Evolutionary conservation across 2,797 vertebrate genomes (phyloP), one percentile per base, ranked within the genome.

Genomic region (Lutjanus campechanus): DNA sequence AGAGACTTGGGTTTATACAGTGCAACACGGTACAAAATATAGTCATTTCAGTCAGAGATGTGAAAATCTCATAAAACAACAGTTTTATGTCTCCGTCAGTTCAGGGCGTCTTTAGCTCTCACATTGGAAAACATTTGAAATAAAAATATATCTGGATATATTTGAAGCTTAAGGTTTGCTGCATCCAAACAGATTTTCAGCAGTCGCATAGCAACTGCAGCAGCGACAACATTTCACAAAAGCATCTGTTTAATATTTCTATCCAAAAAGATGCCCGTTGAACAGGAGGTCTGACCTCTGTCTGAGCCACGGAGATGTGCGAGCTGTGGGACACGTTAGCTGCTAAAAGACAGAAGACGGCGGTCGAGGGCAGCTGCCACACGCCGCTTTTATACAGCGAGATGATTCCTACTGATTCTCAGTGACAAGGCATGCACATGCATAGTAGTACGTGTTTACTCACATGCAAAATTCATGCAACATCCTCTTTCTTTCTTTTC

Each of bases 311-410:
- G 17, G 53, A 56, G 61, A 63, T 29, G 65, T 67, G 63, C 8
- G 36, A 85, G 73, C 71, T 71, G 53, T 54, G 59, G 54, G 81
- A 82, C 60, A 22, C 40, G 53, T 49, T 72, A 66, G 59, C 61
- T 63, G 50, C 64, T 76, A n/a, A 15, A 59, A 62, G 61, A 83
- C 25, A 17, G 43, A n/a, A 61, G 77, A 60, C 44, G 40, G 56
- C 36, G 51, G 66, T 83, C 50, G 70, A 77, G 87, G 79, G 64
- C 78, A 86, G 62, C 69, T 78, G 79, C 76, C 73, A 73, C 69
- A 60, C 46, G 60, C 44, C 25, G 20, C 69, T 63, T 73, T 20
- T 1, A 20, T 50, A 25, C 50, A 76, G 11, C 59, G 4, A 36
- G 51, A 82, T 47, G 69, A 66, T 46, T 82, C 29, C 51, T 11